A percentile compares a stretch with the other conserved stretches of the same genome.
phyloP scores from a whole-genome alignment of 2,113 vertebrate species.

The Trachemys scripta region DNA sequence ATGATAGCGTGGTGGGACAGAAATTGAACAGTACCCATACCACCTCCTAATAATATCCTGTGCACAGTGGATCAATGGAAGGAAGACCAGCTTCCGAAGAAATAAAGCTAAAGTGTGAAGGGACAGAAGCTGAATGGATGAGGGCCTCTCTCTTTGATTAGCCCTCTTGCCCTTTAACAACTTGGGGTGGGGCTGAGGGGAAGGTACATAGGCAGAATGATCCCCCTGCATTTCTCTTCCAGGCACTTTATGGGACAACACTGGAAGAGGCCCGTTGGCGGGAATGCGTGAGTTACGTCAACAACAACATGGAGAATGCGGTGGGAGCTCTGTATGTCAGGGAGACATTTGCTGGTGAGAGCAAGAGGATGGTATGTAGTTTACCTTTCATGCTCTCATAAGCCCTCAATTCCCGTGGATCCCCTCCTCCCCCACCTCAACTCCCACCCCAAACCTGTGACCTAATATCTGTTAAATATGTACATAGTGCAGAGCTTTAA shows the following conservation, averaged over 20 bases:
- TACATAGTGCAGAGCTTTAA: background rate
- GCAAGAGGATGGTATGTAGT: conserved; percentile 91
- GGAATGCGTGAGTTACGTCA: conserved; percentile 94
- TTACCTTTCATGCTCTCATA: background rate
- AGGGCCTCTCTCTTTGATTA: background rate
- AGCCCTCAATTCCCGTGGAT: no score
- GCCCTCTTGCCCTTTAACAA: accelerated
- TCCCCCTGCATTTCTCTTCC: background rate
- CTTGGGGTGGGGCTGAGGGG: background rate
- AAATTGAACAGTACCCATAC: background rate
- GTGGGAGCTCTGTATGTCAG: conserved; percentile 93
- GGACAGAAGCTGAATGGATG: accelerated
- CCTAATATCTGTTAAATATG: background rate
- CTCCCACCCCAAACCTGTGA: background rate
- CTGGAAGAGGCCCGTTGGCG: conserved; percentile 94
- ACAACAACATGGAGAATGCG: conserved; percentile 95
- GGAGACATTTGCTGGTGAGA: conserved; percentile 91
- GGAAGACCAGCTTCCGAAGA: background rate
- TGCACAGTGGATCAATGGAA: background rate
- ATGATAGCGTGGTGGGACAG: background rate
- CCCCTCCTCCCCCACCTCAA: no score
- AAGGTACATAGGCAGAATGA: accelerated
- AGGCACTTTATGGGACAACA: conserved; percentile 92
- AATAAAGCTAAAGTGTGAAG: accelerated
- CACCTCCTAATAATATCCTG: background rate